Conservation (phyloP, 1,140 invertebrate genomes). For the Drosophila simulans region DNA sequence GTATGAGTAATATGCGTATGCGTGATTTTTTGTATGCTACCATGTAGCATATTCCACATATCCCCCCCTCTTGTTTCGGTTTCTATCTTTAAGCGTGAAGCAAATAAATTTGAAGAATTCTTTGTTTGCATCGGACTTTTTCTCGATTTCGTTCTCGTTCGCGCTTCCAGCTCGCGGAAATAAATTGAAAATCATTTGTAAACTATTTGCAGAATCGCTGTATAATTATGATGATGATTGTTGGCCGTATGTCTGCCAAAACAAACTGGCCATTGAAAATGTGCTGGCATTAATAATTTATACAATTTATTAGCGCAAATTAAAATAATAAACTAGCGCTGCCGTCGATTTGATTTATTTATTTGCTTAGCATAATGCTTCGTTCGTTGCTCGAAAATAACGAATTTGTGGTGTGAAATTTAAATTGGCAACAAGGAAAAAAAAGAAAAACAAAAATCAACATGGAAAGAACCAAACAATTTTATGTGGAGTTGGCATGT, state of each 20-base stretch:
- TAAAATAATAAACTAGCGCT: conserved; percentile 53
- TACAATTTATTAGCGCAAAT: conserved; percentile 67
- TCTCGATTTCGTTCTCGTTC: conserved; percentile 18
- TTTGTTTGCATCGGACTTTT: conserved; percentile 39
- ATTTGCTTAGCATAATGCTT: conserved; percentile 46
- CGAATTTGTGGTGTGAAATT: conserved; percentile 15
- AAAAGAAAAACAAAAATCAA: too few relatives aligned
- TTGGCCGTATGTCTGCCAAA: conserved; percentile 53
- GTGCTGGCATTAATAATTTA: conserved; percentile 62
- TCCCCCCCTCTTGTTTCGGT: conserved; percentile 6
- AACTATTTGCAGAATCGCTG: conserved; percentile 43
- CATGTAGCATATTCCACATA: conserved; percentile 57
- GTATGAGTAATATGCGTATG: conserved; percentile 73
- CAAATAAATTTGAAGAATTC: conserved; percentile 76
- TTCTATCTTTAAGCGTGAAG: conserved; percentile 44
- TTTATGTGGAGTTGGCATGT: conserved; percentile 56
- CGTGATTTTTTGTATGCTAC: conserved; percentile 40
- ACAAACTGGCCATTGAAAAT: conserved; percentile 55
- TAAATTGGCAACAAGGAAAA: conserved; percentile 25
- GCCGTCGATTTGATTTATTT: conserved; percentile 51
- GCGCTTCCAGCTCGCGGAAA: conserved; percentile 3
- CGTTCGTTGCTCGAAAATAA: conserved; percentile 4
- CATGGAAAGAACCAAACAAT: conserved; percentile 4
- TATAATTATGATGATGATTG: conserved; percentile 50
- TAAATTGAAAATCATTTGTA: conserved; percentile 69